Evolutionary conservation across 2,888 invertebrate genomes (phyloP).

Genomic region (Isoperla grammatica): DNA sequence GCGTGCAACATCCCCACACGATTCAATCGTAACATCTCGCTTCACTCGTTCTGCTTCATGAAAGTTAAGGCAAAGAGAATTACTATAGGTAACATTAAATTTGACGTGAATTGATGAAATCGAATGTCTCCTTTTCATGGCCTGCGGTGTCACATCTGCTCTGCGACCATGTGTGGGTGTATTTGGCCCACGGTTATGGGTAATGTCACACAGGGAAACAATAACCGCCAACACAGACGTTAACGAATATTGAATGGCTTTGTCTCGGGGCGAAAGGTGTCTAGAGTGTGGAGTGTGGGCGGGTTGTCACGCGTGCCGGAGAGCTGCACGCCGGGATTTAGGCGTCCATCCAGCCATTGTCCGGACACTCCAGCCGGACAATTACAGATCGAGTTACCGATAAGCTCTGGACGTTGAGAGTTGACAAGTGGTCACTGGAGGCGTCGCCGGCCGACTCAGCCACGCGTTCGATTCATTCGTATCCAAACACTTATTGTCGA

Average conservation of each 20-base stretch:
- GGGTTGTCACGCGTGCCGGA: conserved; percentile 7
- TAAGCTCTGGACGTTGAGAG: no score
- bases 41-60: no score
- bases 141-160: no score
- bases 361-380: conserved; percentile 9
- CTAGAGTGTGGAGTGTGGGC: conserved; percentile 10
- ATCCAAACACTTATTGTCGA: no score
- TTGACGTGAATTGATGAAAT: conserved; percentile 8
- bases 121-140: conserved; percentile 6
- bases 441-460: no score
- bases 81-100: conserved; percentile 1
- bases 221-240: background rate
- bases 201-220: conserved; percentile 3
- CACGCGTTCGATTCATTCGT: no score
- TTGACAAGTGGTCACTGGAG: no score
- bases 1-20: no score
- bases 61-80: background rate
- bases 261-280: conserved; percentile 9
- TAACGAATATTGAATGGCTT: conserved; percentile 13
- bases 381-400: conserved; percentile 6
- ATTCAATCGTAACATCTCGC: no score
- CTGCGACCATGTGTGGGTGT: conserved; percentile 9
- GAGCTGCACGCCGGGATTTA: conserved; percentile 6
- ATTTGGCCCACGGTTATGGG: background rate
- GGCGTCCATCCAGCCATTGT: background rate